Evolutionary conservation across 2,888 invertebrate genomes (phyloP).

Genomic region (Apomyelois bistriatella): DNA sequence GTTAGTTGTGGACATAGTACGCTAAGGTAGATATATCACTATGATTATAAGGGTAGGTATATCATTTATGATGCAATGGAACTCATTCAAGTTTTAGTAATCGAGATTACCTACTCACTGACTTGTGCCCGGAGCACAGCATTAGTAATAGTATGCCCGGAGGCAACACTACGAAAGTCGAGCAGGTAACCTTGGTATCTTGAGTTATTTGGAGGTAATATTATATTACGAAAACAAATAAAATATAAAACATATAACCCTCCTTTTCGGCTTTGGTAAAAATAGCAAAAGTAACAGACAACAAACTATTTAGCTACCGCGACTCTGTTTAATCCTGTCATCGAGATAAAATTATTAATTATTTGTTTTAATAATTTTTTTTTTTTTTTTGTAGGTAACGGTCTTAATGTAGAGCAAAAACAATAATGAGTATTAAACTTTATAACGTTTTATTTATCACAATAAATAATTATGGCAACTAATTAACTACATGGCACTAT

Average conservation of each 20-base stretch:
- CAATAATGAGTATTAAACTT: constrained; percentile 30
- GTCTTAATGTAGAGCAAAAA: constrained; percentile 20
- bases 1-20: no score
- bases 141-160: not conserved
- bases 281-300: no score
- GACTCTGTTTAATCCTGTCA: no score
- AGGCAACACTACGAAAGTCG: not conserved
- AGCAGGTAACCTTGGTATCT: not conserved
- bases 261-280: no score
- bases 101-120: not conserved
- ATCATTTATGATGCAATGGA: not conserved
- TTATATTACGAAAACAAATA: not conserved
- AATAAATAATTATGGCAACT: constrained; percentile 46
- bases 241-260: no score
- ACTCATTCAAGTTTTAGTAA: constrained; percentile 5
- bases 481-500: constrained; percentile 30
- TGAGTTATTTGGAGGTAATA: not conserved
- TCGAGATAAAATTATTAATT: no score
- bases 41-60: no score
- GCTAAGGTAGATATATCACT: not conserved
- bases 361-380: no score
- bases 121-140: not conserved
- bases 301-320: no score
- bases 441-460: constrained; percentile 45
- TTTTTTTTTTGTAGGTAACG: no score